Base-by-base conservation (phyloP, 2,797 vertebrate species). In the Phoebastria nigripes region DNA sequence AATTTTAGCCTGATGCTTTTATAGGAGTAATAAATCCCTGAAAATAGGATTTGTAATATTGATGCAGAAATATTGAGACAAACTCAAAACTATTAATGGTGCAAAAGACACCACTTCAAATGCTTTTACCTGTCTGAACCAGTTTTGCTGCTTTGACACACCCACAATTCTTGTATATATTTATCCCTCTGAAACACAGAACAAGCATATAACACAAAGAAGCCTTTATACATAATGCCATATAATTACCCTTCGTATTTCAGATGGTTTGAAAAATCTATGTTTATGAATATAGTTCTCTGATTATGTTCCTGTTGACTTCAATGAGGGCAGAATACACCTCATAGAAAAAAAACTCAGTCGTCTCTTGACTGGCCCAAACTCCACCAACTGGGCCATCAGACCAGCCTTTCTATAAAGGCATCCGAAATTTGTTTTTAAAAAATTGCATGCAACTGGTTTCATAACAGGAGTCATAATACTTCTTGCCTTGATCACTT, bases 211-310 rank as follows among this genome's bases (percentile, higher is more conserved):
- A 98, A 97, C 97, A 98, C 95, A 97, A 97, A 96, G 97, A 97
- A 92, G 93, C 79, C 96, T 97, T 98, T 98, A 96, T 87, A 97
- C 94, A 95, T 97, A 97, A 96, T 97, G 97, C 92, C 96, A 96
- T 97, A 94, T 98, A 98, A 98, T 98, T 97, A 98, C 78, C 83
- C 94, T 97, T 96, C 94, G 19, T 97, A 96, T 96, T 97, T 96
- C 96, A 97, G 96, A 97, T 97, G 93, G 91, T 96, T 97, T 97
- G 97, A 97, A 97, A 97, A 97, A 35, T 95, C 96, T 94, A 29
- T 96, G 96, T 97, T 96, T 97, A 96, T 94, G 95, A 96, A 97
- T 93, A 95, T 22, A 98, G 94, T 94, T 96, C 96, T 97, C 86
- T 94, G 88, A 96, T 93, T 90, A 56, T 70, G 55, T 54, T 95